Conservation (phyloP, 2,797 vertebrate genomes). For the Labeo calbasu region DNA sequence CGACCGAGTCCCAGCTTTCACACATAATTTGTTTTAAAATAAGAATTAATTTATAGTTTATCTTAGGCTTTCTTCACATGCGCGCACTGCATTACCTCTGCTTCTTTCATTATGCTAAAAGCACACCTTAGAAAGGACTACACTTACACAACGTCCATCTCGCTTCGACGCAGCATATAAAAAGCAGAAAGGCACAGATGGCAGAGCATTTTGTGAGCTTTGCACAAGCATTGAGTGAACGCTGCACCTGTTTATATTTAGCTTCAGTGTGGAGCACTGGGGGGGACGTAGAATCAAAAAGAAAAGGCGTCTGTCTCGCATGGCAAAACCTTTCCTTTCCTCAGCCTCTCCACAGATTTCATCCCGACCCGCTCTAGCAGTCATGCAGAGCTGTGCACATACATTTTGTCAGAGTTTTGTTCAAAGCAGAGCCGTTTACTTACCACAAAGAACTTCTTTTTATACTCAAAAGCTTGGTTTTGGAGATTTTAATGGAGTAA, state of each 20-base stretch:
- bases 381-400: slow-evolving; percentile 64
- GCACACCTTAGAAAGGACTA: slow-evolving; percentile 23
- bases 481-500: not conserved
- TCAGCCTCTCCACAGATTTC: slow-evolving; percentile 54
- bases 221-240: slow-evolving; percentile 59
- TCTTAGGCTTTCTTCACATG: slow-evolving; percentile 17
- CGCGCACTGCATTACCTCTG: slow-evolving; percentile 16
- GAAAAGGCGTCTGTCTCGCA: slow-evolving; percentile 75
- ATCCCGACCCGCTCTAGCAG: slow-evolving; percentile 63
- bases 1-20: not conserved
- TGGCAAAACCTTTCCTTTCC: slow-evolving; percentile 63
- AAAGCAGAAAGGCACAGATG: slow-evolving; percentile 75
- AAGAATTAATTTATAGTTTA: not conserved
- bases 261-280: slow-evolving; percentile 76
- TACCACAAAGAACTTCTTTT: not conserved
- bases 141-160: slow-evolving; percentile 51
- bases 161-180: slow-evolving; percentile 59
- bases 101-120: slow-evolving; percentile 28
- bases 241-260: slow-evolving; percentile 82
- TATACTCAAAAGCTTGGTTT: slow-evolving; percentile 6
- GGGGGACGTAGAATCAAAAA: slow-evolving; percentile 78
- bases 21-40: not conserved
- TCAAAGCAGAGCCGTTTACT: not conserved
- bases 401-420: slow-evolving; percentile 24
- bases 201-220: slow-evolving; percentile 65